phyloP scores from a whole-genome alignment of 1,140 invertebrate species.

The Lepidurus apus region DNA sequence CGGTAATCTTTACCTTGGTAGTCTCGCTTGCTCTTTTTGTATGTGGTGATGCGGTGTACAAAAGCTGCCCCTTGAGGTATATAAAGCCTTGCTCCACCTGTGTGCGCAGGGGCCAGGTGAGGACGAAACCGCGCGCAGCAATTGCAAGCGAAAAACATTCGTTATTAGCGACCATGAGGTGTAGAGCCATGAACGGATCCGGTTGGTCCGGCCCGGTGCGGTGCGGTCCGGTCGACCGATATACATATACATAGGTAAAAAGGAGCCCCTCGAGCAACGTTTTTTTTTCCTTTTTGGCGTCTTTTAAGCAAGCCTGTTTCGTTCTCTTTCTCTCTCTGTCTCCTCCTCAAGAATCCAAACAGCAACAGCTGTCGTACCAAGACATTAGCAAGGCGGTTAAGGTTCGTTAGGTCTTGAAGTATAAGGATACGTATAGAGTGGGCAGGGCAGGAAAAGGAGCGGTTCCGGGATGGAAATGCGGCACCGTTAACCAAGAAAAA shows the following conservation, averaged over 20 bases:
- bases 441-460: conserved; percentile 20
- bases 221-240: no score
- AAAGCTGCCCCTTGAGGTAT: neutral
- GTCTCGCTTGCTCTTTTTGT: neutral
- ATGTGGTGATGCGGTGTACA: neutral
- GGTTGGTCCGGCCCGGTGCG: no score
- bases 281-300: neutral
- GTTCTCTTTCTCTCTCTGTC: neutral
- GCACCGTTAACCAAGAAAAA: neutral
- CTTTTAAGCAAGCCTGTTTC: neutral
- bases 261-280: neutral
- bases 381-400: neutral
- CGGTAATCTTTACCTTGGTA: conserved; percentile 3
- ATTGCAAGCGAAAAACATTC: neutral
- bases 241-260: no score
- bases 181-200: neutral
- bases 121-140: neutral
- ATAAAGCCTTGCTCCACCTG: neutral
- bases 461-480: neutral
- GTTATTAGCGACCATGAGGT: neutral
- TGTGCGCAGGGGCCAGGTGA: neutral
- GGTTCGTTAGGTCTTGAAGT: conserved; percentile 10
- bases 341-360: neutral
- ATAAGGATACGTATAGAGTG: neutral
- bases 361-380: conserved; percentile 6